These are phyloP conservation scores for Neodiprion fabricii DNA, from an alignment of 1,140 invertebrate species.

Conservation along the genomic window DNA sequence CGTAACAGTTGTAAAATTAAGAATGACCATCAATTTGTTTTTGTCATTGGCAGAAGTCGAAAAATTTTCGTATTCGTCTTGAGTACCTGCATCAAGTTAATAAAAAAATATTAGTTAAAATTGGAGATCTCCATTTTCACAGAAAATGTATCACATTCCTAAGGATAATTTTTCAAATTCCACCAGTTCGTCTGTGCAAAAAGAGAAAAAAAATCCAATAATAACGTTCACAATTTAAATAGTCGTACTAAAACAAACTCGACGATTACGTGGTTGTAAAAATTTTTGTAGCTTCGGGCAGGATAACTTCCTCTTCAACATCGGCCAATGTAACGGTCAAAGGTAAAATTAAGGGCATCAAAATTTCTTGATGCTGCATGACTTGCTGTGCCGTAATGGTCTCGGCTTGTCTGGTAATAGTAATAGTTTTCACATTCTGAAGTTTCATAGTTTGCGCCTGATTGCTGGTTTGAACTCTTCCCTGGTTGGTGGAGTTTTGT, in stretches of 20 bases:
- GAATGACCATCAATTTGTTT: too few species aligned
- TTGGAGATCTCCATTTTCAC: neutral
- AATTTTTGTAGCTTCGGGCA: constrained; percentile 58
- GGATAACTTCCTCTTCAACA: constrained; percentile 57
- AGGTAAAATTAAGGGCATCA: constrained; percentile 58
- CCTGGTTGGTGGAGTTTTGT: constrained; percentile 27
- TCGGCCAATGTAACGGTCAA: constrained; percentile 56
- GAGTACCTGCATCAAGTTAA: neutral
- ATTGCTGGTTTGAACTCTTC: constrained; percentile 23
- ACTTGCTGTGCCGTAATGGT: constrained; percentile 45
- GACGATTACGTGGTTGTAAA: constrained; percentile 49
- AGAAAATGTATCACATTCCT: neutral
- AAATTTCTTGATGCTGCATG: constrained; percentile 56
- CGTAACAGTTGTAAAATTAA: too few species aligned
- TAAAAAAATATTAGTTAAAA: neutral
- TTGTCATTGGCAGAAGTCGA: too few species aligned
- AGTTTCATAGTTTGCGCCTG: constrained; percentile 48
- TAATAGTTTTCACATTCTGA: constrained; percentile 57
- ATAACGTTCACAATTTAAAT: neutral
- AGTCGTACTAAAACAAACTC: neutral
- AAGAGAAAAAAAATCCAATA: neutral
- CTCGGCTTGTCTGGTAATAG: constrained; percentile 47
- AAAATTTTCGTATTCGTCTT: too few species aligned
- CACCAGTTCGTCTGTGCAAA: too few species aligned
- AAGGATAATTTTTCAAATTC: too few species aligned